These are phyloP conservation scores for Semnornis frantzii DNA, from an alignment of 2,113 vertebrate species.

Conservation along the genomic window DNA sequence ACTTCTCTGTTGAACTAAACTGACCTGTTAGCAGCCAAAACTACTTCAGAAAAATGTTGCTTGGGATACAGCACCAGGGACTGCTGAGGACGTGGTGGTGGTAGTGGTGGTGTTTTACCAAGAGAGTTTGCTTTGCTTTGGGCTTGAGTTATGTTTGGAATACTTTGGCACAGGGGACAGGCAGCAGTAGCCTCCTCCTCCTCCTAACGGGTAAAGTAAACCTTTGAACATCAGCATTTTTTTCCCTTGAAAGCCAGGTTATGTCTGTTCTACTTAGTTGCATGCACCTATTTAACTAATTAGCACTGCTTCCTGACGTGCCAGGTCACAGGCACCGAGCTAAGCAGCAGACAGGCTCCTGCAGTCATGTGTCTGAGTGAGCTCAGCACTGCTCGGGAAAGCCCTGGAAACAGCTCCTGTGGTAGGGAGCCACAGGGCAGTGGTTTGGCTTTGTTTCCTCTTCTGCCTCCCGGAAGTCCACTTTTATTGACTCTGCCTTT, in stretches of 20 bases:
- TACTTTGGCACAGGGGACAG: background rate
- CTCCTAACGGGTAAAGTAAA: background rate
- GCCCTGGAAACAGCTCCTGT: background rate
- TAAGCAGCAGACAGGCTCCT: background rate
- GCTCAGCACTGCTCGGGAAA: slow-evolving; percentile 17
- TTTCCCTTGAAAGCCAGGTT: background rate
- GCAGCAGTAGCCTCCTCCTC: background rate
- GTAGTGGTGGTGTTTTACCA: rapidly evolving
- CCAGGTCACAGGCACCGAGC: background rate
- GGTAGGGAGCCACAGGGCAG: background rate
- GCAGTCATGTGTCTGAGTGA: background rate
- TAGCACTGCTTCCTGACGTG: background rate
- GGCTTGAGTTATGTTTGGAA: background rate
- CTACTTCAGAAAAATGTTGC: background rate
- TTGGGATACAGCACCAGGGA: background rate
- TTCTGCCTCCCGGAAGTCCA: background rate
- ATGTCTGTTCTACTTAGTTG: background rate
- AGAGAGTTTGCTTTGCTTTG: background rate
- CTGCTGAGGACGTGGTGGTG: background rate
- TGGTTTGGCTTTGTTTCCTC: background rate
- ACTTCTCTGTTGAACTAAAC: background rate
- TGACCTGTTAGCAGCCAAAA: background rate
- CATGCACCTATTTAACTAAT: background rate
- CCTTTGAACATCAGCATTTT: background rate
- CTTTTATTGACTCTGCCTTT: background rate